Evolutionary conservation across 2,113 vertebrate species (phyloP).

Genomic region (Oenanthe oenanthe): DNA sequence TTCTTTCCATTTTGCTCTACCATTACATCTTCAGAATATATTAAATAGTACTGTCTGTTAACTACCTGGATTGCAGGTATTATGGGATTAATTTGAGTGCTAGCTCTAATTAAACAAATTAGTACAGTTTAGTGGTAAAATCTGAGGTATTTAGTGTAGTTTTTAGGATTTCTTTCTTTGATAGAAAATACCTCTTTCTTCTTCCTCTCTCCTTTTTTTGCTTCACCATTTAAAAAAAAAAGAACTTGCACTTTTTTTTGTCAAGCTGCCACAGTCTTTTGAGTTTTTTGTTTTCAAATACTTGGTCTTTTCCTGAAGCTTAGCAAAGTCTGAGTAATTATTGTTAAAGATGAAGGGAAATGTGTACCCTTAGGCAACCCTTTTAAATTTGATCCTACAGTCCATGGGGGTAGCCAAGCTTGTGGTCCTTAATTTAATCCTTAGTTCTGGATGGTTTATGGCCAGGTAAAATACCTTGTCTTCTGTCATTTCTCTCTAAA

Average conservation of each 20-base stretch:
- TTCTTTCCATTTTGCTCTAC: background rate
- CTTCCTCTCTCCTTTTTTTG: background rate
- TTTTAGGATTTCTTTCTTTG: background rate
- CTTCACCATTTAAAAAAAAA: background rate
- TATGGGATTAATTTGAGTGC: background rate
- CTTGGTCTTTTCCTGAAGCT: background rate
- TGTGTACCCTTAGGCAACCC: background rate
- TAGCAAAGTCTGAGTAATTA: background rate
- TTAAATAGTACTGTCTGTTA: background rate
- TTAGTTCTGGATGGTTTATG: background rate
- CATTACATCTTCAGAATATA: background rate
- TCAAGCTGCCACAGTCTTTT: background rate
- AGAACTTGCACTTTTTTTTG: background rate
- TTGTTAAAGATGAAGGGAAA: background rate
- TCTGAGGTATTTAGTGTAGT: background rate
- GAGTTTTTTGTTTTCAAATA: background rate
- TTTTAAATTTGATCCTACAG: background rate
- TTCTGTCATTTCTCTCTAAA: background rate
- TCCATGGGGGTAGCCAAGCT: background rate
- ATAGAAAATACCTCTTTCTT: background rate
- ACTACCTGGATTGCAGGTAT: background rate
- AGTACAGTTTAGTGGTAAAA: background rate
- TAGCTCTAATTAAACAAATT: background rate
- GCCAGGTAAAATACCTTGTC: background rate
- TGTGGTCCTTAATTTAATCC: background rate